A percentile compares a stretch with the other conserved stretches of the same genome.
phyloP scores from a whole-genome alignment of 1,140 invertebrate species.

The Pogonomyrmex barbatus region DNA sequence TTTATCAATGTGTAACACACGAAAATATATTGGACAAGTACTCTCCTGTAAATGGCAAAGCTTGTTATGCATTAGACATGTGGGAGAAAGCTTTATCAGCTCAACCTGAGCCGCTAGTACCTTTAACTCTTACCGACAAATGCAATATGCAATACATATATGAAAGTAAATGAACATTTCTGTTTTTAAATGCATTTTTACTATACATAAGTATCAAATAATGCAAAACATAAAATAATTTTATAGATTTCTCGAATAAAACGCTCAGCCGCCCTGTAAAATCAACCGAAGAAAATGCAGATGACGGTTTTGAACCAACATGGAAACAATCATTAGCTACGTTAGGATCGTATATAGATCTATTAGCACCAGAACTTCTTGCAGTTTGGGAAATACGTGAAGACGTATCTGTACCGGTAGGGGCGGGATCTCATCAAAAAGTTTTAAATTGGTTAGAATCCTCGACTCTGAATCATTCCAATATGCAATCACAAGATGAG shows the following conservation, averaged over 20 bases:
- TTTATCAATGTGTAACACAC: conserved; percentile 83
- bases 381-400: conserved; percentile 81
- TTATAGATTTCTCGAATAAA: conserved; percentile 78
- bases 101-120: conserved; percentile 69
- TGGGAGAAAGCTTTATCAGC: conserved; percentile 78
- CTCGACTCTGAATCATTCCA: conserved; percentile 19
- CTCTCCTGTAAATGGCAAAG: conserved; percentile 76
- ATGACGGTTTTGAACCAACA: conserved; percentile 55
- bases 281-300: neutral
- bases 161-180: conserved; percentile 70
- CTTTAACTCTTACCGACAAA: conserved; percentile 76
- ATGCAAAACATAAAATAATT: conserved; percentile 31
- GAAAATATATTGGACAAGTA: conserved; percentile 71
- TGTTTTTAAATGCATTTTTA: conserved; percentile 20
- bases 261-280: conserved; percentile 61
- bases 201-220: neutral
- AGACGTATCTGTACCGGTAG: conserved; percentile 68
- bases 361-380: conserved; percentile 82
- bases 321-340: conserved; percentile 81
- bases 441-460: conserved; percentile 82
- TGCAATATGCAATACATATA: conserved; percentile 75
- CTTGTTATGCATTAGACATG: conserved; percentile 75
- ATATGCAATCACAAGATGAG: conserved; percentile 62
- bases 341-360: conserved; percentile 79
- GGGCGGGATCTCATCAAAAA: conserved; percentile 78